A percentile compares a stretch with the other conserved stretches of the same genome.
Conservation (phyloP, 2,888 invertebrate species). For the Standfussiana lucernea region DNA sequence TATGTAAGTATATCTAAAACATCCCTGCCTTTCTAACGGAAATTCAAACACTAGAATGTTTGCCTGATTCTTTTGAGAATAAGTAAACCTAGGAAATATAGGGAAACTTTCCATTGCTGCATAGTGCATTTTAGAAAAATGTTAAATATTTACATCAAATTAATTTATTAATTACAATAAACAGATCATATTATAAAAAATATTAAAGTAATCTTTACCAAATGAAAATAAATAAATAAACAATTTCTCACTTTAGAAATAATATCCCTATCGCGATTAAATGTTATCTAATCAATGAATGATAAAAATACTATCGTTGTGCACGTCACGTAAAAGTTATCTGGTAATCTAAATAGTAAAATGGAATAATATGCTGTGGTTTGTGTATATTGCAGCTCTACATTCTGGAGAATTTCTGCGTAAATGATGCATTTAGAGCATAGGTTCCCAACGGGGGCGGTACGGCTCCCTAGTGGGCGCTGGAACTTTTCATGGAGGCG, state of each 20-base stretch:
- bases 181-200: not conserved
- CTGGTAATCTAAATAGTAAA: slow-evolving; percentile 39
- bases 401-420: not conserved
- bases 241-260: slow-evolving; percentile 27
- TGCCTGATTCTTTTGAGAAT: not conserved
- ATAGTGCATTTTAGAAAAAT: not conserved
- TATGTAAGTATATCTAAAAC: not conserved
- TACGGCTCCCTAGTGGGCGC: too few species aligned
- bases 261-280: slow-evolving; percentile 15
- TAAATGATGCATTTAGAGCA: not conserved
- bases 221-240: slow-evolving; percentile 41
- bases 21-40: not conserved
- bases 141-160: not conserved
- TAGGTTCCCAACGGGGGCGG: too few species aligned
- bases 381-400: not conserved
- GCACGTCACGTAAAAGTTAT: slow-evolving; percentile 23
- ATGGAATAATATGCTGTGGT: not conserved
- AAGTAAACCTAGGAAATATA: not conserved
- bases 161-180: not conserved
- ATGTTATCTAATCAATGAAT: slow-evolving; percentile 26
- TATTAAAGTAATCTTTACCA: slow-evolving; percentile 1
- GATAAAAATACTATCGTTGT: slow-evolving; percentile 47
- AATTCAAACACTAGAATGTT: not conserved
- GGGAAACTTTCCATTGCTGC: not conserved
- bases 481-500: too few species aligned